Evolutionary conservation across 2,113 vertebrate species (phyloP).

Genomic region (Mustelus asterias): DNA sequence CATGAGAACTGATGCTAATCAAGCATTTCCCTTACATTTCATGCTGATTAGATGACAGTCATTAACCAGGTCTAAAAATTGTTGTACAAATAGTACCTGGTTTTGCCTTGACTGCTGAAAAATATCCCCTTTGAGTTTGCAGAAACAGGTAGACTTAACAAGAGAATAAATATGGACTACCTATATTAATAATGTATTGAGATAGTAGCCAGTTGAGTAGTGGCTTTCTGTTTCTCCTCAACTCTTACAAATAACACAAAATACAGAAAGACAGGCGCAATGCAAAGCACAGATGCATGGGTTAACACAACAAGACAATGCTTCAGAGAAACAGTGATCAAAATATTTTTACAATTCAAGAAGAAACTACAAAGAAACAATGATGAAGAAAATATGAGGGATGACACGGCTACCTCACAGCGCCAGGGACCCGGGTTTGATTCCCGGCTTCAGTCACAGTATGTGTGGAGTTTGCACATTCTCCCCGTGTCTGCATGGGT

Average conservation of each 20-base stretch:
- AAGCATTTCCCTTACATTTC: not conserved
- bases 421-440: no score
- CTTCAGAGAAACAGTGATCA: not conserved
- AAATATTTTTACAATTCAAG: not conserved
- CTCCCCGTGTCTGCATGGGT: no score
- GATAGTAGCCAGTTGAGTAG: not conserved
- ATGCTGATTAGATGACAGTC: no score
- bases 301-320: not conserved
- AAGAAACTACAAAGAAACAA: not conserved
- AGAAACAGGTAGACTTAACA: not conserved
- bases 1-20: not conserved
- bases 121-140: not conserved
- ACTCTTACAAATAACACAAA: not conserved
- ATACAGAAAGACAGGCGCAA: not conserved
- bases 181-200: not conserved
- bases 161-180: not conserved
- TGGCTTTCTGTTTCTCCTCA: not conserved
- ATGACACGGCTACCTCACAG: no score
- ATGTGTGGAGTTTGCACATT: no score
- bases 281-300: not conserved
- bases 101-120: not conserved
- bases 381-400: not conserved
- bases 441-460: no score
- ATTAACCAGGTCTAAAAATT: not conserved
- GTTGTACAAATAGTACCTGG: not conserved